phyloP scores from a whole-genome alignment of 2,113 vertebrate genomes.

The Nothocercus nigrocapillus region DNA sequence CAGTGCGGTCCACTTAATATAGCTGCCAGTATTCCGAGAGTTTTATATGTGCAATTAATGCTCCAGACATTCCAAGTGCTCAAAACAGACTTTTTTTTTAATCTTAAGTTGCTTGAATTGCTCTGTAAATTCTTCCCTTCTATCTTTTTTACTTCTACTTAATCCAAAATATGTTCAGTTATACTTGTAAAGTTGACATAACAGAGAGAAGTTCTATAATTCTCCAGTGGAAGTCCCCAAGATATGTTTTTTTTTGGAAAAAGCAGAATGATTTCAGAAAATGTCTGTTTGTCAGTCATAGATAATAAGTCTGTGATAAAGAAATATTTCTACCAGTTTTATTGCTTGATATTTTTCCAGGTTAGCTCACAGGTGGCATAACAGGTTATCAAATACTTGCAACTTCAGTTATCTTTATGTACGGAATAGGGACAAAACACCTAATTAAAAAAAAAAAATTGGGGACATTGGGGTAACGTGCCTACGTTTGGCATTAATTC shows the following conservation, averaged over 20 bases:
- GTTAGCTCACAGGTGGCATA: background rate
- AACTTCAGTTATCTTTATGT: background rate
- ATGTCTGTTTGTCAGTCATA: background rate
- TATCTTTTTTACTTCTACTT: background rate
- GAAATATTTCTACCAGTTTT: background rate
- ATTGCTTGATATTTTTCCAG: background rate
- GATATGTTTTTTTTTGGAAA: background rate
- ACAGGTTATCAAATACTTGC: background rate
- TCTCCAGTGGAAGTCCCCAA: background rate
- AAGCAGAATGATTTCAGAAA: background rate
- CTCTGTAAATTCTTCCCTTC: background rate
- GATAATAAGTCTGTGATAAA: background rate
- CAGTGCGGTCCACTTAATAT: background rate
- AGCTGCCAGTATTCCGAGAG: background rate
- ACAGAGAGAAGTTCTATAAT: background rate
- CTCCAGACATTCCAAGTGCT: background rate
- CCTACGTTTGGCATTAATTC: background rate
- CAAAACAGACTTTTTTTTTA: background rate
- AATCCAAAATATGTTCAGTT: background rate
- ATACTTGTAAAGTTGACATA: background rate
- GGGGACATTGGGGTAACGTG: background rate
- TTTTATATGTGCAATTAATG: conserved; percentile 1
- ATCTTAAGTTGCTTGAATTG: background rate
- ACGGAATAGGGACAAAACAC: background rate
- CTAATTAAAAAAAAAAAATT: background rate